Evolutionary conservation across 2,797 vertebrate genomes (phyloP), one percentile per base, ranked within the genome.

Genomic region (Yasuhikotakia modesta): DNA sequence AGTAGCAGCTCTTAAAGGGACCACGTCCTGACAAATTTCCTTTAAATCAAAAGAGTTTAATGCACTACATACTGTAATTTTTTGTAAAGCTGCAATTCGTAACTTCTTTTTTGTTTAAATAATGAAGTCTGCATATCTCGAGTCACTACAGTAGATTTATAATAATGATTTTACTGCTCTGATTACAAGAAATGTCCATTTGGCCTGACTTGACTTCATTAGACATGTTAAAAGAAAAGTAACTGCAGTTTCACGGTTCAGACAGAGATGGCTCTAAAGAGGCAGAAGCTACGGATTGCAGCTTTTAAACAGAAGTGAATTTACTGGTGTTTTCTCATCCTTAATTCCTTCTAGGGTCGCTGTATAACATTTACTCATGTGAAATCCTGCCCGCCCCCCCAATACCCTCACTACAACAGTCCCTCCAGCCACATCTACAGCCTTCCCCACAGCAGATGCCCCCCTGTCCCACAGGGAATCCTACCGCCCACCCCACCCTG

Each of bases 341-440:
- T n/a, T n/a, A n/a, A 55, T 16, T 14, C 73, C 4, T 19, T 60
- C 43, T 16, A 98, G 97, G 96, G 97, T 1, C 94, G 94, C 74
- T 99, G 97, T 87, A 95, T 99, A 75, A 98, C 93, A 87, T 98
- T 98, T 87, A 96, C 94, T 65, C 89, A 95, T 14, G 94, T 93
- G 81, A 95, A 94, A 88, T 93, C 95, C 80, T 93, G 87, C 81
- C 87, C 91, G 0, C 86, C 93, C 0, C 92, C 95, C 66, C 94
- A 94, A 80, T 97, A 98, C 79, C 96, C 96, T 0, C 92, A 95
- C 87, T 97, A 97, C 93, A 95, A 90, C 92, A 91, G 78, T 24
- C 88, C 91, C 2, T 86, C 90, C 50, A 87, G 87, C 1, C 96
- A 94, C 3, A 93, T 97, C 90, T 98, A 98, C 90, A 95, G 91